Base-by-base conservation (phyloP, 2,113 vertebrate genomes). In the Lophura nycthemera region DNA sequence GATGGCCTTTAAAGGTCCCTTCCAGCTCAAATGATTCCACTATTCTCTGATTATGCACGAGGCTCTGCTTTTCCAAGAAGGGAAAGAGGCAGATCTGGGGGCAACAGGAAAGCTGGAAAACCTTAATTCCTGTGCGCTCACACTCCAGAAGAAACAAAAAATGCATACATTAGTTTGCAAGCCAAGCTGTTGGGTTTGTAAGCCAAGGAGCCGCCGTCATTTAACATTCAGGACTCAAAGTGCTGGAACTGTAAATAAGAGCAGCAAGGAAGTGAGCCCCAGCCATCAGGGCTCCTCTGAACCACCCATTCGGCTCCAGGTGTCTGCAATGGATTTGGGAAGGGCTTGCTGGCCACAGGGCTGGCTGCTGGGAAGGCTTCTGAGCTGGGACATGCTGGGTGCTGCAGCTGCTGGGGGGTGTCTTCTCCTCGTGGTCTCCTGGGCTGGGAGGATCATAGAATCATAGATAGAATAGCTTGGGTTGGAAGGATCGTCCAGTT, bases 301-400 rank as follows among this genome's bases (percentile, higher is more conserved):
- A 56, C 40, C 61, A 78, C 38, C 24, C 8, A 40, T 77, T 78
- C 45, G 89, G 85, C 89, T 80, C 83, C 90, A 91, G 91, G 92
- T 92, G 88, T 29, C 88, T 65, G 69, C 88, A 72, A 86, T 91
- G 91, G 83, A 88, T 91, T 94, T 85, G 77, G 83, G 93, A 90
- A 86, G 54, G 47, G 69, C 93, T 70, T 7, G n/a, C 79, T 86
- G 79, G 82, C 79, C 85, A 80, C 65, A 34, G 69, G 89, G 54
- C 48, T 82, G 78, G 50, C 60, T 83, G 79, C 72, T 72, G 61
- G 79, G 83, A 95, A 90, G 88, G 80, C 77, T 4, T 2, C 25
- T 19, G 73, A 29, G 38, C 0, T 82, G 85, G 91, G 85, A 93
- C 64, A 9, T 40, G 87, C 30, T 60, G 45, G 78, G 48, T 60